Evolutionary conservation across 2,797 vertebrate genomes (phyloP).

Genomic region (Cyclopterus lumpus): DNA sequence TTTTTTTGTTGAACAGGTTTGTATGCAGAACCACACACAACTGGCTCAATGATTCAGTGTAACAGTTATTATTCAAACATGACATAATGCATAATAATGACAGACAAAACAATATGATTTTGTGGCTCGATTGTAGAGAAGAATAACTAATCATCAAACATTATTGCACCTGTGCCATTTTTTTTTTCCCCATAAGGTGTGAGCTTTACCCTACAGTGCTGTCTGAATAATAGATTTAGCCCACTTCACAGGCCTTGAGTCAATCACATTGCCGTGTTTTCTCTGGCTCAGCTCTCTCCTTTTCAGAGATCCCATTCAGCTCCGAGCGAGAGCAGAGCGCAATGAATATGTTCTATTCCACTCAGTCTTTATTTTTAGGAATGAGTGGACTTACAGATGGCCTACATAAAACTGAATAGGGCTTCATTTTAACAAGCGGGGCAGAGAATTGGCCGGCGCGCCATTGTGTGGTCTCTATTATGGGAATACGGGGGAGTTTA

Average conservation of each 20-base stretch:
- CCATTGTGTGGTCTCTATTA: conserved; percentile 76
- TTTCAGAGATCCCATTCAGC: conserved; percentile 72
- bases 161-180: conserved; percentile 22
- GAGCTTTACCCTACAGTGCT: conserved; percentile 18
- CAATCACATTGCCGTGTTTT: conserved; percentile 56
- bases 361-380: conserved; percentile 79
- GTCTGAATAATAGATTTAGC: conserved; percentile 66
- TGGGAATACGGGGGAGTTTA: conserved; percentile 70
- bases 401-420: conserved; percentile 80
- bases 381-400: conserved; percentile 81
- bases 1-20: background rate
- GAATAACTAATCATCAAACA: conserved; percentile 30
- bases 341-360: conserved; percentile 73
- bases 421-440: conserved; percentile 76
- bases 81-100: conserved; percentile 7
- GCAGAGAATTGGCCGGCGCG: conserved; percentile 65
- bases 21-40: background rate
- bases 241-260: conserved; percentile 58
- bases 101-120: background rate
- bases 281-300: conserved; percentile 57
- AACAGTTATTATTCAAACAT: conserved; percentile 9
- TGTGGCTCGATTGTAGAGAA: background rate
- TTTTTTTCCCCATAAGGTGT: conserved; percentile 10
- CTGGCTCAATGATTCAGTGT: background rate
- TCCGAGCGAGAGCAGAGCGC: conserved; percentile 54